These are phyloP conservation scores for Pedetes capensis DNA, from an alignment of 2,113 vertebrate species.

Conservation along the genomic window DNA sequence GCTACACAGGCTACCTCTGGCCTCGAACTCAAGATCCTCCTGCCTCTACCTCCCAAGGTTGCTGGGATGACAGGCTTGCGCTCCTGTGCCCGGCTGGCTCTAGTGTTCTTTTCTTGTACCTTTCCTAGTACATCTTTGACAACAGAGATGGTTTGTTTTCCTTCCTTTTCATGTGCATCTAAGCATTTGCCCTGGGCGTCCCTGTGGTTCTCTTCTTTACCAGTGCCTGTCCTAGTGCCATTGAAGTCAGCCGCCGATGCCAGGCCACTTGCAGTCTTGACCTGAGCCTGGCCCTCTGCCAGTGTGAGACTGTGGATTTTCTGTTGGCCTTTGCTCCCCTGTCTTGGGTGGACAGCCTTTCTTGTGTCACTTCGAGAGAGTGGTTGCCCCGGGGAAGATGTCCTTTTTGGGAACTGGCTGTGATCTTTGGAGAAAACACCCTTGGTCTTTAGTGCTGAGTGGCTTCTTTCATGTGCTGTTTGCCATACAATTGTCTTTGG, in stretches of 20 bases:
- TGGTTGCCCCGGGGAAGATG: not conserved
- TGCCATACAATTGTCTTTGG: too few species aligned
- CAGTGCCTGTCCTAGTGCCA: not conserved
- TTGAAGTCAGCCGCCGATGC: not conserved
- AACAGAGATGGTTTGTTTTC: not conserved
- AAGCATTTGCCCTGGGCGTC: not conserved
- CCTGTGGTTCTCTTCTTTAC: not conserved
- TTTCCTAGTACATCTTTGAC: not conserved
- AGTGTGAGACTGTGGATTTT: not conserved
- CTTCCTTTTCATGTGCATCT: not conserved
- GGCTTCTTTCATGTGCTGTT: not conserved
- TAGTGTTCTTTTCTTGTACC: not conserved
- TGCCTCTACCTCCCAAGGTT: too few species aligned
- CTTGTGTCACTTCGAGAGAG: fast-evolving
- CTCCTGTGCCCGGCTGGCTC: too few species aligned
- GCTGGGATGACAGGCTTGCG: too few species aligned
- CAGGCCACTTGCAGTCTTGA: not conserved
- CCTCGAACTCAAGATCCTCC: too few species aligned
- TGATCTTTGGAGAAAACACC: not conserved
- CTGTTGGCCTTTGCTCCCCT: not conserved
- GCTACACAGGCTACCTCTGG: too few species aligned
- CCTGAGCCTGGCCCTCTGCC: not conserved
- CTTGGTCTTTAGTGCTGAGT: not conserved
- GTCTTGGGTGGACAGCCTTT: not conserved
- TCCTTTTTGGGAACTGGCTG: not conserved